Evolutionary conservation across 2,888 invertebrate genomes (phyloP).

Genomic region (Hirudinaria manillensis): DNA sequence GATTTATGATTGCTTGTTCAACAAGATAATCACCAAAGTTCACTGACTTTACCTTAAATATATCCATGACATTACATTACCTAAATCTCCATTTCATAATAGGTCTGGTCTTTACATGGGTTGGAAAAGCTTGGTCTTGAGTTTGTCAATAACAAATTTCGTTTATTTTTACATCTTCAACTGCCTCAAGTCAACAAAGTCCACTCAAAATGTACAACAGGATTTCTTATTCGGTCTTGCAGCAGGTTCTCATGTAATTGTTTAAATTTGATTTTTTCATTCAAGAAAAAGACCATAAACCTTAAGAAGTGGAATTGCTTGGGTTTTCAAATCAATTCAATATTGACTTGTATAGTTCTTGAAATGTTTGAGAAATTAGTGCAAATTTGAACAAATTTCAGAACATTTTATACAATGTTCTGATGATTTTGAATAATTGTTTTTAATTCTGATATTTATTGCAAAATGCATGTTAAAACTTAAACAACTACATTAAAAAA

Average conservation of each 20-base stretch:
- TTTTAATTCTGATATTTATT: neutral
- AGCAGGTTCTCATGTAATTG: conserved; percentile 29
- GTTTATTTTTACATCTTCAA: conserved; percentile 73
- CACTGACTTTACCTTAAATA: too few relatives aligned
- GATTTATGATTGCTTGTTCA: neutral
- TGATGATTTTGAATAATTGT: neutral
- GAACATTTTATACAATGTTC: too few relatives aligned
- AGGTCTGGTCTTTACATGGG: conserved; percentile 66
- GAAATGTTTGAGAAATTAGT: too few relatives aligned
- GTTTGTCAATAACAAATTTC: conserved; percentile 80
- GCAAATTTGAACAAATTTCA: too few relatives aligned
- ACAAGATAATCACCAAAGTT: neutral
- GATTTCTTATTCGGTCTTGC: conserved; percentile 35
- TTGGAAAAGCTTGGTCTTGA: conserved; percentile 73
- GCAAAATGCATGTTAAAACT: neutral
- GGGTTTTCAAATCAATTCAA: neutral
- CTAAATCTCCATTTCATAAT: conserved; percentile 36
- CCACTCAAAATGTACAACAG: conserved; percentile 63
- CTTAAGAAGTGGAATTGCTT: too few relatives aligned
- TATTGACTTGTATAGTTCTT: neutral
- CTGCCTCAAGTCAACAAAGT: conserved; percentile 29
- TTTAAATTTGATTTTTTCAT: neutral
- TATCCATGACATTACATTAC: too few relatives aligned
- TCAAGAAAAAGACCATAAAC: too few relatives aligned
- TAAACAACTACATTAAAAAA: neutral